Evolutionary conservation across 1,140 invertebrate species (phyloP), one percentile per base, ranked within the genome.

Genomic region (Bombyx mori): DNA sequence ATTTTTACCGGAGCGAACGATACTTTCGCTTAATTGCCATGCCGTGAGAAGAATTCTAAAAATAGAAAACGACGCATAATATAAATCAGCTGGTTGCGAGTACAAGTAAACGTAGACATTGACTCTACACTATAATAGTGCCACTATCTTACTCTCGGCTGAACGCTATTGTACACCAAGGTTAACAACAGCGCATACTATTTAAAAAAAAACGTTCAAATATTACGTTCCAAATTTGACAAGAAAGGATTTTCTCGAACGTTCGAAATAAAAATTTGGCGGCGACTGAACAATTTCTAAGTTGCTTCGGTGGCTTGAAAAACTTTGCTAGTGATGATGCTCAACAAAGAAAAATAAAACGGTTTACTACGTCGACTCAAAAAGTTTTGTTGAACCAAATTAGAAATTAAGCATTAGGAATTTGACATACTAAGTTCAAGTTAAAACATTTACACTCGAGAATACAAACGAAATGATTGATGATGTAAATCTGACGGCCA

Each of bases 11-110:
- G 26, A 35, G 26, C 26, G 26, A 4, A 35, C 26, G 26, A 35
- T 35, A 35, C 26, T 35, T 35, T 35, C 26, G 26, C 26, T 35
- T 35, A 35, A 35, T 35, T 35, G 26, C 26, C 26, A 35, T 35
- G 26, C 26, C 60, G 57, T 65, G 69, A 77, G 68, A 73, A 69
- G 61, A 49, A 49, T 52, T 56, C 68, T 77, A 80, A 76, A 79
- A 74, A 80, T 81, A 82, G 68, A 70, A 22, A 9, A 42, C 68
- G 54, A 73, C 65, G 68, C 61, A 82, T 65, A 64, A 64, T 54
- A 64, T 77, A 74, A 76, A 68, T 79, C 77, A 79, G 70, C 71
- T 74, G 77, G n/a, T 73, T 74, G 64, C 68, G 60, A 68, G 62
- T 74, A 69, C 71, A 72, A 68, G 56, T 58, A 52, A 69, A 35